Percentiles rank a stretch among this genome's conserved stretches.
Conservation (phyloP, 2,113 vertebrate genomes). For the Clarias gariepinus region DNA sequence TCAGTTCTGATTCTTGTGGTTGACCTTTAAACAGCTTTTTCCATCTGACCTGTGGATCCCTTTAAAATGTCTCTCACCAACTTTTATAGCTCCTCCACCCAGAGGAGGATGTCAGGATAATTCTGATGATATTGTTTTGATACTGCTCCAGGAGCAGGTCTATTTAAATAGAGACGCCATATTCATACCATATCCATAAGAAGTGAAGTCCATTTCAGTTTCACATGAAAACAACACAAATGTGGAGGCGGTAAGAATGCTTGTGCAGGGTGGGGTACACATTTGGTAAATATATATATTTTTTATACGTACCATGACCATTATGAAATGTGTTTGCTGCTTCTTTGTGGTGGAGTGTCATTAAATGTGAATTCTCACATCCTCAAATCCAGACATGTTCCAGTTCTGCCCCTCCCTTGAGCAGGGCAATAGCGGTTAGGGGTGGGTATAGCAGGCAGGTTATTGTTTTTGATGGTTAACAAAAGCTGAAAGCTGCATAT, state of each 20-base stretch:
- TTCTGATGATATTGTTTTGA: not conserved
- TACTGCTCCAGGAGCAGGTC: not conserved
- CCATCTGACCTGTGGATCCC: not conserved
- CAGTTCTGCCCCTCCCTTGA: not conserved
- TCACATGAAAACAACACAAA: not conserved
- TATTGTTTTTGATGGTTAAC: not conserved
- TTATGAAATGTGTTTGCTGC: not conserved
- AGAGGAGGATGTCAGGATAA: not conserved
- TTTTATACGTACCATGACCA: not conserved
- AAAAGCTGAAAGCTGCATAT: not conserved
- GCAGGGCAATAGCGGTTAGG: not conserved
- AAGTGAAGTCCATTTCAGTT: not conserved
- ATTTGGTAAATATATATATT: no score
- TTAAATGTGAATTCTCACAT: not conserved
- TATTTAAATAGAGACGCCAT: not conserved
- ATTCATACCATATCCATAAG: not conserved
- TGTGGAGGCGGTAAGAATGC: not conserved
- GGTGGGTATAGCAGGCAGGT: not conserved
- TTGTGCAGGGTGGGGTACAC: not conserved
- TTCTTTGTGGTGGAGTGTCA: not conserved
- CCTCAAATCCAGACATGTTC: not conserved
- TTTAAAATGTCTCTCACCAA: not conserved
- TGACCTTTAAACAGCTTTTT: not conserved
- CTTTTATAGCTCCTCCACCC: not conserved
- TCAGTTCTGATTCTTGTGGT: not conserved